Evolutionary conservation across 2,797 vertebrate species (phyloP).

Genomic region (Heteromormyrus szaboi): DNA sequence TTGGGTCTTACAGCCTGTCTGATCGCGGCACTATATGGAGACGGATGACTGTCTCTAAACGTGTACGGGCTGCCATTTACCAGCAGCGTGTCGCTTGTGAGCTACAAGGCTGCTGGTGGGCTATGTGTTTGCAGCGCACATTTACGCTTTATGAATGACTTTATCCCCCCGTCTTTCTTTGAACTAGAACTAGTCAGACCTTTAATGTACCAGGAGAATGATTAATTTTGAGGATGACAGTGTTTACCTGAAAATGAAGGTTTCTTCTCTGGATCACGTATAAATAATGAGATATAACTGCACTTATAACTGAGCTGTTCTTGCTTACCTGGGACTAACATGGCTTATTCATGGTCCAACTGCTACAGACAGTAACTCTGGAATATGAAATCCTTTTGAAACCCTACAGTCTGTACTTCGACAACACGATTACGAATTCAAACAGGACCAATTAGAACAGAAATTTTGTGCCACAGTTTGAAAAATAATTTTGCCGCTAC

Average conservation of each 20-base stretch:
- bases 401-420: neutral
- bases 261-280: neutral
- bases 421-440: neutral
- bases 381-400: neutral
- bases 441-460: neutral
- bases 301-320: neutral
- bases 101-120: neutral
- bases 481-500: neutral
- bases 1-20: neutral
- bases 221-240: neutral
- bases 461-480: neutral
- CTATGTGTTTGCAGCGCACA: neutral
- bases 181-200: neutral
- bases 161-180: neutral
- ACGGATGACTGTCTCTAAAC: neutral
- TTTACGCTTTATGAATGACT: neutral
- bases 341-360: neutral
- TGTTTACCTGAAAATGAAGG: neutral
- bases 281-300: neutral
- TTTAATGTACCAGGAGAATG: neutral
- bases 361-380: neutral
- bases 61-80: neutral
- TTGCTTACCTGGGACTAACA: neutral
- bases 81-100: neutral
- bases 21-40: neutral